Evolutionary conservation across 1,140 invertebrate species (phyloP), one percentile per base, ranked within the genome.

Genomic region (Tetragnatha versicolor): DNA sequence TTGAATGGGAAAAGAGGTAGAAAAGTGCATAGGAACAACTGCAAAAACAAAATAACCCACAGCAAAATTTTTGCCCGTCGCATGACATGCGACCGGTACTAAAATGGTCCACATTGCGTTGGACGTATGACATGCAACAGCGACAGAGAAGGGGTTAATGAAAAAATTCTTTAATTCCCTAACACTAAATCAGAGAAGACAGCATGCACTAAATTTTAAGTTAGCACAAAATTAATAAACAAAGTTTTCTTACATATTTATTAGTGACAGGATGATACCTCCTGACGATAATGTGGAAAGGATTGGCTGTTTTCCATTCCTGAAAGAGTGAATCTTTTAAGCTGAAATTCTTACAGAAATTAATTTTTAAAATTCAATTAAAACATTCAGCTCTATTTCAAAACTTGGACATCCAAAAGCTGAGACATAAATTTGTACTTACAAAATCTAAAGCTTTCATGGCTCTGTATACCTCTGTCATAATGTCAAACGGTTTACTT

Each of bases 261-360:
- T 91, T 90, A 58, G 91, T 92, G 81, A 94, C 89, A 66, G 91
- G 89, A 86, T 96, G 98, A 83, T 92, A 92, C 31, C 93, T 92
- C 20, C 97, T 90, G 3, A 98, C 97, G 82, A 95, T 89, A 73
- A 93, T 92, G 82, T 95, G 95, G 76, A 86, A 89, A 2, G 96
- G 92, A 88, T 99, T 99, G 66, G 99, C 94, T 39, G 98, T 93
- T 88, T 98, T 99, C 98, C 97, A 98, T 88, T 98, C 95, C 91
- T 92, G 82, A 65, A 84, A 84, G 53, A 12, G 6, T 51, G 0
- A 35, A 7, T 6, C 1, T 31, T 12, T 14, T 12, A n/a, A n/a
- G n/a, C n/a, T n/a, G n/a, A n/a, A n/a, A 33, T 9, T 45, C 7
- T 45, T 45, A 45, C 39, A 45, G 17, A 45, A 45, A 45, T 9